These are phyloP conservation scores for Beris chalybata DNA, from an alignment of 2,888 invertebrate species.

Conservation along the genomic window DNA sequence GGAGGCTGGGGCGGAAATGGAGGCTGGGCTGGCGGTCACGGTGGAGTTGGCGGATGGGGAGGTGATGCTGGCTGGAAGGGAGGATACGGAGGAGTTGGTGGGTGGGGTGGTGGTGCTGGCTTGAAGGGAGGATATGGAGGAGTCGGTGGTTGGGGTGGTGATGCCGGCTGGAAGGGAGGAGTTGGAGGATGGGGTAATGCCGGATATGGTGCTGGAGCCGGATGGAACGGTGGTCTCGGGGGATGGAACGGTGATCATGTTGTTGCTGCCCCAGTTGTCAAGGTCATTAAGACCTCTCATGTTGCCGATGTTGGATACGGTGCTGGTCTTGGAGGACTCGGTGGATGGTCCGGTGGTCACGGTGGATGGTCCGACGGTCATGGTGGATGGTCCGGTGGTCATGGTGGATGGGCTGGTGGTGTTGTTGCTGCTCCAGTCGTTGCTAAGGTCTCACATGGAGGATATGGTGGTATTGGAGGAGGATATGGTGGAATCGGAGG, in stretches of 20 bases:
- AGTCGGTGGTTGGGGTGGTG: background rate
- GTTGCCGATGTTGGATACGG: conserved; percentile 1
- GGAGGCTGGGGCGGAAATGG: no score
- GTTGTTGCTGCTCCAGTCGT: background rate
- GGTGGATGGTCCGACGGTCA: background rate
- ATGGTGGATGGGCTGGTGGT: background rate
- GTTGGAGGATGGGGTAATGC: background rate
- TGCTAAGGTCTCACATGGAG: background rate
- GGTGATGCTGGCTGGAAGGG: no score
- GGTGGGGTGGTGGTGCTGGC: no score
- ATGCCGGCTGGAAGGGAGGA: background rate
- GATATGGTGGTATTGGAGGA: background rate
- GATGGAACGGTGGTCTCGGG: no score
- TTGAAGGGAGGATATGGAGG: conserved; percentile 2
- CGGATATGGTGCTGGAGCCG: background rate
- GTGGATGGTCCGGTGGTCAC: background rate
- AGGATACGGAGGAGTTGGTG: no score
- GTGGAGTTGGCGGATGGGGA: no score
- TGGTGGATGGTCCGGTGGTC: background rate
- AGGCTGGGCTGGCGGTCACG: no score
- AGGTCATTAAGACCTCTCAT: no score
- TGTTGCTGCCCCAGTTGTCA: no score
- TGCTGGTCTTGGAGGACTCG: background rate
- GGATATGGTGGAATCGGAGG: background rate
- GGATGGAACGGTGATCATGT: no score